Evolutionary conservation across 2,797 vertebrate species (phyloP), one percentile per base, ranked within the genome.

Genomic region (Pogonophryne albipinna): DNA sequence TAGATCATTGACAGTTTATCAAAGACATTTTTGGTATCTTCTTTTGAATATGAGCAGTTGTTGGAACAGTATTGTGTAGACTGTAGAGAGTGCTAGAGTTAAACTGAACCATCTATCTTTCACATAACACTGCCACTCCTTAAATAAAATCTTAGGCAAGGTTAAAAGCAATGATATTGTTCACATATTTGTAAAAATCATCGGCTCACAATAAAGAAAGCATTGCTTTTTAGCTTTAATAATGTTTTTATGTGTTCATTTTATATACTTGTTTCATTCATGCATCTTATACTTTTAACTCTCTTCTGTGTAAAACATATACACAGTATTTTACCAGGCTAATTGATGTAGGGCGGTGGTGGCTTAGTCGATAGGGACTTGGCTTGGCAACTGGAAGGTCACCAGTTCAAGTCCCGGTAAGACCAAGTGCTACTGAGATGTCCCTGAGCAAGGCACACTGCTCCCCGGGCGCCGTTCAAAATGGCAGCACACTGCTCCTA

Each of bases 241-340:
- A 66, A 50, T 70, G 8, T 2, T 17, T 42, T 38, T 45, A 14
- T 17, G 4, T 44, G 38, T 70, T 14, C 8, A 14, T 47, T 66
- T 57, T 17, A 56, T 69, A 16, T 50, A 16, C 31, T 51, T 56
- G 10, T 38, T 73, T 67, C 49, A 16, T 59, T 38, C 49, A 45
- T 57, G 10, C 47, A 60, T 23, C 9, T 46, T 46, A 15, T 34
- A 38, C 0, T 10, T 62, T 19, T 16, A 15, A 38, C 6, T 13
- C 17, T 42, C 10, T 16, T 4, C n/a, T 9, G 10, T 57, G 16
- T 14, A 23, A 44, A 55, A 38, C 34, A 8, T 34, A 61, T 41
- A 4, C 3, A 66, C 34, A 5, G 2, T 4, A 27, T 56, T 23
- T 49, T 10, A 50, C 31, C 41, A 20, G 27, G 45, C 8, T 15